Evolutionary conservation across 92 coral and sea anemone genomes (phyloP).

Genomic region (Umimayanthus chanpuru): DNA sequence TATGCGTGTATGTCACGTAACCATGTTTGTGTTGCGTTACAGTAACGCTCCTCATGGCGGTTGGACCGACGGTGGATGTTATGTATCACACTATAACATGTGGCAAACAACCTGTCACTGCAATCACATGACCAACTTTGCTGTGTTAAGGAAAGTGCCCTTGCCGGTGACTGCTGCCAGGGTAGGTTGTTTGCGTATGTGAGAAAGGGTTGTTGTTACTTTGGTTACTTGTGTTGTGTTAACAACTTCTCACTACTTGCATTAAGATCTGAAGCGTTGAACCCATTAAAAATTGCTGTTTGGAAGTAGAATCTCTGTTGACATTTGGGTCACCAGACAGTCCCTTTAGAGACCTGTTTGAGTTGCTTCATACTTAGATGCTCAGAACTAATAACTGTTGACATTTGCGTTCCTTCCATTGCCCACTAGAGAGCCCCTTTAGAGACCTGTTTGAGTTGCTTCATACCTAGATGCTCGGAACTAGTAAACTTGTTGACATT

Average conservation of each 20-base stretch:
- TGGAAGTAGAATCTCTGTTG: too few relatives aligned
- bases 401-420: too few relatives aligned
- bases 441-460: too few relatives aligned
- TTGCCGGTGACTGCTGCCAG: constrained; percentile 20
- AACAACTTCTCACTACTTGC: too few relatives aligned
- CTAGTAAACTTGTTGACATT: background rate
- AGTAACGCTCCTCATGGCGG: constrained; percentile 87
- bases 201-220: too few relatives aligned
- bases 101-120: constrained; percentile 76
- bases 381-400: background rate
- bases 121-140: constrained; percentile 90
- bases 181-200: background rate
- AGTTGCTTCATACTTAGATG: too few relatives aligned
- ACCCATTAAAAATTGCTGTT: too few relatives aligned
- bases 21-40: background rate
- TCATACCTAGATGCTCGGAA: background rate
- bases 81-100: constrained; percentile 66
- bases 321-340: too few relatives aligned
- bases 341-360: too few relatives aligned
- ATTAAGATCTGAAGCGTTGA: too few relatives aligned
- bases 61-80: constrained; percentile 83
- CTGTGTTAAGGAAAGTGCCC: constrained; percentile 68
- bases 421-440: too few relatives aligned
- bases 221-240: too few relatives aligned
- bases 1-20: background rate